Conservation (phyloP, 1,140 invertebrate species). For the Drosophila lacteicornis region DNA sequence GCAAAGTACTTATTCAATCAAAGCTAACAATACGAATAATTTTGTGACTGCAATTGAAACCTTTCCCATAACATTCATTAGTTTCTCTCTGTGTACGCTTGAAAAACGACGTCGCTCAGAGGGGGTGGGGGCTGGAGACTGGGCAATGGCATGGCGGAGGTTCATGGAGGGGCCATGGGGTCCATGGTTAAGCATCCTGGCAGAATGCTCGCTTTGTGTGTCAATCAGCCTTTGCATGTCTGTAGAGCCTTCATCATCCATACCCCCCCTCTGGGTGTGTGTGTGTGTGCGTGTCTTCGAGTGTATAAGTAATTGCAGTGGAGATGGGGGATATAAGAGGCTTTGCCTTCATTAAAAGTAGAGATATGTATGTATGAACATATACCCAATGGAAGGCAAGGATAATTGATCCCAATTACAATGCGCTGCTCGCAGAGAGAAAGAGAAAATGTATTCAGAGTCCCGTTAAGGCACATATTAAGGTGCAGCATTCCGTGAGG, state of each 20-base stretch:
- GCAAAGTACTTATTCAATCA: too few species aligned
- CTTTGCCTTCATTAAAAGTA: conserved; percentile 35
- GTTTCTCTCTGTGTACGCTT: background rate
- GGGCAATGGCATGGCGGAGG: conserved; percentile 7
- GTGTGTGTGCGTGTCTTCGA: conserved; percentile 12
- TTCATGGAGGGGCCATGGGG: background rate
- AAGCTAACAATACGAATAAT: too few species aligned
- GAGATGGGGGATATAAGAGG: conserved; percentile 24
- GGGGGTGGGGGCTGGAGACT: background rate
- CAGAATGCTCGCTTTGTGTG: conserved; percentile 63
- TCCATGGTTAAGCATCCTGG: conserved; percentile 29
- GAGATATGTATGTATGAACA: conserved; percentile 13
- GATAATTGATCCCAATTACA: conserved; percentile 20
- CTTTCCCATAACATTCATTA: too few species aligned
- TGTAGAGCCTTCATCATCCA: conserved; percentile 42
- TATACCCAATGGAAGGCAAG: too few species aligned
- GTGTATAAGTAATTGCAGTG: conserved; percentile 20
- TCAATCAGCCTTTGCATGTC: conserved; percentile 79
- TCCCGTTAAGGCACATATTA: too few species aligned
- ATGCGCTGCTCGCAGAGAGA: too few species aligned
- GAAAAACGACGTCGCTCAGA: background rate
- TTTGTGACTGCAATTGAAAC: too few species aligned
- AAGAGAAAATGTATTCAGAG: background rate
- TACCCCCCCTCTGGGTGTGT: background rate
- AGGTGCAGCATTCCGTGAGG: background rate